Conservation (phyloP, 2,888 invertebrate genomes). For the Plemyria rubiginata region DNA sequence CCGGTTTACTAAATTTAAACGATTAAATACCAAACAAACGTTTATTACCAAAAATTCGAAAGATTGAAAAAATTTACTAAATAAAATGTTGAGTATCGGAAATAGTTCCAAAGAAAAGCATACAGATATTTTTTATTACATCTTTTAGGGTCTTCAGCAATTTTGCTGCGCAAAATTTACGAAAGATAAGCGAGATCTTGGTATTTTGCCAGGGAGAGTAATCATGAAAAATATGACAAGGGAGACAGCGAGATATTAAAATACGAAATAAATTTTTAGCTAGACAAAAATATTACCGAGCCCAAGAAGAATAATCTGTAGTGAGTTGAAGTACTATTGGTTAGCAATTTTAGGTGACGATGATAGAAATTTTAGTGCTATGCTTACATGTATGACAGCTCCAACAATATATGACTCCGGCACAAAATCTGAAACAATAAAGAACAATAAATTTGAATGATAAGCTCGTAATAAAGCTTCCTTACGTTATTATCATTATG, state of each 20-base stretch:
- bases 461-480: conserved; percentile 23
- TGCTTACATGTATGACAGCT: conserved; percentile 73
- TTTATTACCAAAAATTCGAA: background rate
- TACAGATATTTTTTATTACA: conserved; percentile 5
- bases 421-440: conserved; percentile 75
- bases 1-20: too few species aligned
- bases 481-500: conserved; percentile 29
- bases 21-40: too few species aligned
- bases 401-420: conserved; percentile 80
- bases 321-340: conserved; percentile 22
- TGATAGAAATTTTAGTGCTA: conserved; percentile 5
- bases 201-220: conserved; percentile 76
- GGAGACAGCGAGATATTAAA: conserved; percentile 70
- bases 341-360: conserved; percentile 9
- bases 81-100: background rate
- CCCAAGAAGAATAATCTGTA: conserved; percentile 43
- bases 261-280: conserved; percentile 66
- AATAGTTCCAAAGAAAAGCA: background rate
- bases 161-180: conserved; percentile 66
- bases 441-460: conserved; percentile 40
- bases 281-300: conserved; percentile 54
- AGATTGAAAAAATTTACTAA: background rate
- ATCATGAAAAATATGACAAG: conserved; percentile 78
- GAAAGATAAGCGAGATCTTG: conserved; percentile 78
- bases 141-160: conserved; percentile 33